Evolutionary conservation across 2,888 invertebrate species (phyloP), one percentile per base, ranked within the genome.

Genomic region (Sicus ferrugineus): DNA sequence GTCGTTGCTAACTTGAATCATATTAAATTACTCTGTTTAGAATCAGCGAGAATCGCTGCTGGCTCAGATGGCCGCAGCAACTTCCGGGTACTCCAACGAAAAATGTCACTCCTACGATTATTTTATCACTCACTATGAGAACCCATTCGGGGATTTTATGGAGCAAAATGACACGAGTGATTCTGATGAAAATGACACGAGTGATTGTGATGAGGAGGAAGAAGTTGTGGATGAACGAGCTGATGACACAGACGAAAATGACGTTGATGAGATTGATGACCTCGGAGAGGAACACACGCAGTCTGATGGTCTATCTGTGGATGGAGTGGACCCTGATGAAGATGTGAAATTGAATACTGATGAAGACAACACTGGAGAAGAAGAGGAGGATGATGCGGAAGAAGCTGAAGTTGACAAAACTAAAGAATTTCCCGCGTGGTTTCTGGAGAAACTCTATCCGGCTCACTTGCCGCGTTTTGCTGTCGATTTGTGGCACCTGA

Each of bases 401-500:
- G 23, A 61, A 16, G 75, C 75, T 28, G 64, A 75, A 0, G 65
- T 73, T 5, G 78, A 79, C 38, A 77, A 79, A 70, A 74, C 76
- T 0, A 54, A 76, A 31, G 71, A 76, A 0, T 83, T 88, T 70
- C 91, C 92, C 0, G 79, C 85, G 5, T 93, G 93, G 92, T 90
- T 94, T 79, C 80, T 89, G 2, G 84, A 89, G 42, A 88, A 89
- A 71, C 89, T 91, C 70, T 87, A 89, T 52, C 83, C 84, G 3
- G 91, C 90, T 30, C 78, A 86, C 52, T 88, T 92, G 73, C 90
- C 93, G 0, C 86, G 90, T 9, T 87, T 88, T 70, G 90, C 92
- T 76, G 88, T 93, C 30, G 92, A 94, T 79, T 87, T 94, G 19
- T 84, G 89, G 68, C 88, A 88, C n/a, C 87, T 89, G 48, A 87